These are phyloP conservation scores for Dendroctonus ponderosae DNA, from an alignment of 1,140 invertebrate genomes.

Conservation along the genomic window DNA sequence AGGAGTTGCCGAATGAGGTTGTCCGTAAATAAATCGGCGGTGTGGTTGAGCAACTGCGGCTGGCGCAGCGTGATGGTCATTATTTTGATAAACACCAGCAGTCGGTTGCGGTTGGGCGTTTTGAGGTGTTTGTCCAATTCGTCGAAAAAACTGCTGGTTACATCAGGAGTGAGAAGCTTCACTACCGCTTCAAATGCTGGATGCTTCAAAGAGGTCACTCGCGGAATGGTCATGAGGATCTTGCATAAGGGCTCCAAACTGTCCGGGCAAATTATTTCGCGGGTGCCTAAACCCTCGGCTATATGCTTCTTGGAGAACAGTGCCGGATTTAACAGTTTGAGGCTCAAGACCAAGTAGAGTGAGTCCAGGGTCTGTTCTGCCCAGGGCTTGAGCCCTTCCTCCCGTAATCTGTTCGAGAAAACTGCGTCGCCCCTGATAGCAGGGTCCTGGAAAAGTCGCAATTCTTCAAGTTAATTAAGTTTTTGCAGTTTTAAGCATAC, in stretches of 20 bases:
- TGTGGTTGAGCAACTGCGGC: conserved; percentile 26
- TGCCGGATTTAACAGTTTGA: conserved; percentile 53
- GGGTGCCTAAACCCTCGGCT: conserved; percentile 56
- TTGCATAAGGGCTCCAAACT: conserved; percentile 56
- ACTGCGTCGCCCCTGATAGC: conserved; percentile 53
- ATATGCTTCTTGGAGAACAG: conserved; percentile 55
- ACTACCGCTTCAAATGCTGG: conserved; percentile 61
- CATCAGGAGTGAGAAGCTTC: conserved; percentile 52
- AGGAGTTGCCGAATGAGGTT: conserved; percentile 50
- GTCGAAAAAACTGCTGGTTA: conserved; percentile 55
- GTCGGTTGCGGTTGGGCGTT: conserved; percentile 61
- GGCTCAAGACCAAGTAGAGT: conserved; percentile 54
- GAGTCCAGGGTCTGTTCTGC: conserved; percentile 54
- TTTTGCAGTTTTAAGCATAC: too few species aligned
- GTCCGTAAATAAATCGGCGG: conserved; percentile 43
- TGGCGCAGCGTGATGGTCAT: conserved; percentile 30
- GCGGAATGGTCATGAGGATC: conserved; percentile 60
- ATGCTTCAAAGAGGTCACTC: conserved; percentile 58
- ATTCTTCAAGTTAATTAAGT: not conserved
- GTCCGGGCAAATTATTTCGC: conserved; percentile 57
- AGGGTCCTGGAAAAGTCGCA: conserved; percentile 50
- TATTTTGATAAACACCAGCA: conserved; percentile 52
- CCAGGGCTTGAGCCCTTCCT: conserved; percentile 60
- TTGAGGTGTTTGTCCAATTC: conserved; percentile 58
- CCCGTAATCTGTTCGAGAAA: conserved; percentile 61